Percentiles rank a stretch among this genome's conserved stretches.
Conservation (phyloP, 2,888 invertebrate genomes). For the Stegophylla sp. region DNA sequence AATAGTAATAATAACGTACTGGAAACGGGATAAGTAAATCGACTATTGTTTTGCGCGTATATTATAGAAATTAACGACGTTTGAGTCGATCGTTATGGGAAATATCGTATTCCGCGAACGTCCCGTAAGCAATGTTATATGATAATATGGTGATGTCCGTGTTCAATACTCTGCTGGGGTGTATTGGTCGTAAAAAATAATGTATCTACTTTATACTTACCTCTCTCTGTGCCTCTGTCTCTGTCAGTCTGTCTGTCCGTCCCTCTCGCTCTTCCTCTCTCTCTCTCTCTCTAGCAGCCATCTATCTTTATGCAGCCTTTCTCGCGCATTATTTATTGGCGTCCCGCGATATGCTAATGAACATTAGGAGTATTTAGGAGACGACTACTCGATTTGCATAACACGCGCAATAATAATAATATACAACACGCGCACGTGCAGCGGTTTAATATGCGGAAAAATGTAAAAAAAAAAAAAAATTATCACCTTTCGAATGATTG, state of each 20-base stretch:
- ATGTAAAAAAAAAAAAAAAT: conserved; percentile 7
- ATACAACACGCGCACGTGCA: background rate
- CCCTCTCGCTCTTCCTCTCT: no score
- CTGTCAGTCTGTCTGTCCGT: no score
- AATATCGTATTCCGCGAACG: conserved; percentile 36
- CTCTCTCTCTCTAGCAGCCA: background rate
- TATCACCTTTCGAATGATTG: background rate
- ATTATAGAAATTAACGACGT: conserved; percentile 20
- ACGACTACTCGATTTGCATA: conserved; percentile 21
- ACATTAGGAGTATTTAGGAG: conserved; percentile 33
- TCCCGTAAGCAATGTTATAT: no score
- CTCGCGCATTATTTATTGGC: conserved; percentile 17
- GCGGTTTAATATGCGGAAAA: background rate
- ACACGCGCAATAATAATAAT: background rate
- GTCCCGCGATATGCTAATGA: conserved; percentile 23
- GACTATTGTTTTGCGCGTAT: conserved; percentile 16
- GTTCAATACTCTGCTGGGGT: no score
- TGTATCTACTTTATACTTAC: no score
- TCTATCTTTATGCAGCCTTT: conserved; percentile 10
- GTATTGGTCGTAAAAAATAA: conserved; percentile 35
- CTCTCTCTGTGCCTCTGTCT: no score
- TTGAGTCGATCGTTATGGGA: conserved; percentile 19
- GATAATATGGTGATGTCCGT: conserved; percentile 32
- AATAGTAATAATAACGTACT: background rate
- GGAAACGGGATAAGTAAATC: conserved; percentile 18